Conservation (phyloP, 2,888 invertebrate genomes). For the Dolichomitus sp. region DNA sequence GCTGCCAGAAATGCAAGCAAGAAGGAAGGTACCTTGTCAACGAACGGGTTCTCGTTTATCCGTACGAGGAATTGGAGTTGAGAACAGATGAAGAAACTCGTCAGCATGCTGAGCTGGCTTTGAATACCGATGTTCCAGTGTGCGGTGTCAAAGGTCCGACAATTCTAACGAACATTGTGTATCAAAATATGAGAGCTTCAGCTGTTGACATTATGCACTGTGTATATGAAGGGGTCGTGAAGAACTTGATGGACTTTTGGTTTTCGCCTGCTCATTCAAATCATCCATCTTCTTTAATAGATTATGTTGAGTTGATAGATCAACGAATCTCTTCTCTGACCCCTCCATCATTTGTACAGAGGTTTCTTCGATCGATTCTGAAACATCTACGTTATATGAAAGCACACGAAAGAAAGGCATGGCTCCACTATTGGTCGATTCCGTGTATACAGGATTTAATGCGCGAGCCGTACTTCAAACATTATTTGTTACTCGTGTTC, state of each 20-base stretch:
- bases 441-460: conserved; percentile 48
- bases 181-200: too few relatives aligned
- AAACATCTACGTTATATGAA: conserved; percentile 38
- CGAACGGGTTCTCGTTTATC: neutral
- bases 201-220: too few relatives aligned
- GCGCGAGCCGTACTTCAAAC: conserved; percentile 55
- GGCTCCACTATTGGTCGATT: conserved; percentile 50
- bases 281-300: too few relatives aligned
- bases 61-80: neutral
- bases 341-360: conserved; percentile 38
- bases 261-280: neutral
- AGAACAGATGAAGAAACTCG: neutral
- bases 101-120: too few relatives aligned
- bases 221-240: conserved; percentile 15
- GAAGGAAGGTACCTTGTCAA: neutral
- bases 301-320: conserved; percentile 7
- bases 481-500: conserved; percentile 58
- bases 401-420: conserved; percentile 45
- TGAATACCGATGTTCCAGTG: too few relatives aligned
- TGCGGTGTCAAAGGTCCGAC: too few relatives aligned
- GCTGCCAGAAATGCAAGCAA: neutral
- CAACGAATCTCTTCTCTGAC: conserved; percentile 15
- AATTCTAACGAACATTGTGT: too few relatives aligned
- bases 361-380: conserved; percentile 30
- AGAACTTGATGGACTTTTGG: conserved; percentile 16